Percentiles rank a stretch among this genome's conserved stretches.
These are phyloP conservation scores for Sepiola atlantica DNA, from an alignment of 2,888 invertebrate genomes.

Conservation along the genomic window DNA sequence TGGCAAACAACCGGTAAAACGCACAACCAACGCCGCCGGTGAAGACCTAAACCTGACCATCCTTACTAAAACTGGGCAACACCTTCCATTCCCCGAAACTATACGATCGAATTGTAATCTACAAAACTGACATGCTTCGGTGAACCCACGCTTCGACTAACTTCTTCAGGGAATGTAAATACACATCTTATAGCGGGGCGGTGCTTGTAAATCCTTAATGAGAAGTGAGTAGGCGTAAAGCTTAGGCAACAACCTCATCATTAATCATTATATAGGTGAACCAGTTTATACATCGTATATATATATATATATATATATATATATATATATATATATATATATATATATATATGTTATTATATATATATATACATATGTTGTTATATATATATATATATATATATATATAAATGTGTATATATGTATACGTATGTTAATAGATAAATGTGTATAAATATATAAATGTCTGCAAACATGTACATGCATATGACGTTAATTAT, in stretches of 20 bases:
- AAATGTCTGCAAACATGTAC: neutral
- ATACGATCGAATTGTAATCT: neutral
- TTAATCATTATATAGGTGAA: slow-evolving; percentile 18
- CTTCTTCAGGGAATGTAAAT: neutral
- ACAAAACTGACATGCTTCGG: neutral
- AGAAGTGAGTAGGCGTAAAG: neutral
- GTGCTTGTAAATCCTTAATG: neutral
- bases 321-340: neutral
- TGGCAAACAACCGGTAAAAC: too few relatives aligned
- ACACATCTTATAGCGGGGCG: neutral
- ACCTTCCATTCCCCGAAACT: neutral
- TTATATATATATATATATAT: neutral
- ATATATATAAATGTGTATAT: neutral
- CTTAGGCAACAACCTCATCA: neutral
- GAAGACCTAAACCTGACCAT: too few relatives aligned
- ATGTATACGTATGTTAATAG: neutral
- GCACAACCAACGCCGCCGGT: too few relatives aligned
- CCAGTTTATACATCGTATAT: neutral
- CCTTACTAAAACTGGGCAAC: neutral
- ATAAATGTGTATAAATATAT: neutral
- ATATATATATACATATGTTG: neutral
- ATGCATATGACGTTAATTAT: neutral
- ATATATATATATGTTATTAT: neutral
- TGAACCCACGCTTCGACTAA: neutral
- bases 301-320: neutral